Base-by-base conservation (phyloP, 2,888 invertebrate species). In the Polymixis lichenea region DNA sequence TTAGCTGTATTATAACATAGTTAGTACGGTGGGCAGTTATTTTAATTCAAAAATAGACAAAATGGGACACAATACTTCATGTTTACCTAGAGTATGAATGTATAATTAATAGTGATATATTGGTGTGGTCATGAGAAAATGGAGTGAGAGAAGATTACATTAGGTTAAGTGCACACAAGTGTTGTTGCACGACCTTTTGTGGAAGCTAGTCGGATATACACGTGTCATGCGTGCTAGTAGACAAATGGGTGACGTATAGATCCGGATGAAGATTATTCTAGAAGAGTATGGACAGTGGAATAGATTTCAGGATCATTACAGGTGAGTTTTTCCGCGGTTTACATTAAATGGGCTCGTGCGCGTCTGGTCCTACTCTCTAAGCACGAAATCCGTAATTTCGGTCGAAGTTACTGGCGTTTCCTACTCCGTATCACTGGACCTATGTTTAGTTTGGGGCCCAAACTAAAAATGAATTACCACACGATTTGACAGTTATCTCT, bases 41-140 rank as follows among this genome's bases (percentile, higher is more conserved):
- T 90, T 90, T 89, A 88, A 90, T 89, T 88, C 78, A 85, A 82
- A 87, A 91, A 92, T 94, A 94, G 94, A 94, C 93, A 93, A 93
- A 93, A 88, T 88, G 86, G 86, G 73, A 89, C 86, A 91, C 95
- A 95, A 95, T 93, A 90, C 87, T 83, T 88, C 89, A 89, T 96
- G 96, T 96, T 96, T 96, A 96, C 96, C 95, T 96, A 95, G 93
- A 90, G 88, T 86, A 90, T 90, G 96, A 96, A 96, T 96, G 96
- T 93, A 96, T 96, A 96, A 96, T 95, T 95, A 95, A 95, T 95
- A 92, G 89, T 93, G 92, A 95, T 94, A 93, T 94, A 95, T 94
- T 91, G 89, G 90, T 90, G 91, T 87, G 93, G 92, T 92, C 95
- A 95, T 96, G 96, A 95, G 96, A 96, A 96, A 95, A 92, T 89